These are phyloP conservation scores for Ceratina calcarata DNA, from an alignment of 1,140 invertebrate genomes.

Conservation along the genomic window DNA sequence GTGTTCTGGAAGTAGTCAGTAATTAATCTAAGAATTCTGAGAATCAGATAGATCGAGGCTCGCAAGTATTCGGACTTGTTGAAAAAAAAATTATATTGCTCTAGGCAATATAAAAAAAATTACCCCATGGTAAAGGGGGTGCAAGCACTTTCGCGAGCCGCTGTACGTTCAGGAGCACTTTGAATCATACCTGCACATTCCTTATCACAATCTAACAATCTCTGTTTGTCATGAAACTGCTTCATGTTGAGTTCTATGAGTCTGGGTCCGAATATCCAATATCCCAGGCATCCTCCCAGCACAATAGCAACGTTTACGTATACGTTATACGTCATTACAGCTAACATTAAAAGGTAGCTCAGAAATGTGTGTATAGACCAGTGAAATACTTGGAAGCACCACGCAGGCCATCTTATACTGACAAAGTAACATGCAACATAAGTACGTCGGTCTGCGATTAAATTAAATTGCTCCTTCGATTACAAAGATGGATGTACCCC, in stretches of 20 bases:
- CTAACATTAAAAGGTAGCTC: slow-evolving; percentile 93
- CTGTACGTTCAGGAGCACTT: neutral
- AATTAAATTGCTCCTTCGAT: neutral
- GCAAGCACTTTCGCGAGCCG: too few relatives aligned
- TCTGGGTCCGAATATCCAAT: slow-evolving; percentile 83
- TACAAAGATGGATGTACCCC: slow-evolving; percentile 61
- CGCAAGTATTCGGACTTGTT: too few relatives aligned
- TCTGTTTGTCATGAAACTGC: slow-evolving; percentile 57
- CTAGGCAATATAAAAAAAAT: too few relatives aligned
- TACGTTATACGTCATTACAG: slow-evolving; percentile 94
- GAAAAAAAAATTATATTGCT: too few relatives aligned
- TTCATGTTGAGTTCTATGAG: slow-evolving; percentile 69
- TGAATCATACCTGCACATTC: slow-evolving; percentile 70
- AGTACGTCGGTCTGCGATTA: slow-evolving; percentile 5
- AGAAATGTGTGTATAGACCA: slow-evolving; percentile 81
- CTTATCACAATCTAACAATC: slow-evolving; percentile 65
- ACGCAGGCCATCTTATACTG: slow-evolving; percentile 64
- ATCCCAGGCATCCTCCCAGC: slow-evolving; percentile 88
- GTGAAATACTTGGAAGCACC: slow-evolving; percentile 72
- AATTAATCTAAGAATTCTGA: neutral
- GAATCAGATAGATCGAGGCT: neutral
- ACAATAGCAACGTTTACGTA: slow-evolving; percentile 89
- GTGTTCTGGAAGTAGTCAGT: slow-evolving; percentile 60
- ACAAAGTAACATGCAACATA: slow-evolving; percentile 13
- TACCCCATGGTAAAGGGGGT: too few relatives aligned